Conservation (phyloP, 2,113 vertebrate genomes). For the Campylomormyrus tamandua region DNA sequence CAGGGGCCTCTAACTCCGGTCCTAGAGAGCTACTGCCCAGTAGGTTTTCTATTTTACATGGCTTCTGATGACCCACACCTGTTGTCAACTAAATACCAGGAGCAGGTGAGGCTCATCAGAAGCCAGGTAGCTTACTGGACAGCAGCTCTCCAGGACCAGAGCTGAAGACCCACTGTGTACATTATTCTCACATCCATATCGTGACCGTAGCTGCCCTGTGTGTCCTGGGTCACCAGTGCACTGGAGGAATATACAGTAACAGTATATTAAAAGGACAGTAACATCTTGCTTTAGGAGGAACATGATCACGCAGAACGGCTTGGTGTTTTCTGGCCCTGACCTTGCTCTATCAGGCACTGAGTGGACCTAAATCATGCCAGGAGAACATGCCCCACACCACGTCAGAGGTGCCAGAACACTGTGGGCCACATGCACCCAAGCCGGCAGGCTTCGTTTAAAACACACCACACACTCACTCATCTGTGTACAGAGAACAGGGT, state of each 20-base stretch:
- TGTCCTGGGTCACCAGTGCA: not conserved
- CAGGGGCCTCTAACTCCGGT: not conserved
- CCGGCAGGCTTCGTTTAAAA: not conserved
- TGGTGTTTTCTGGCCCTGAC: not conserved
- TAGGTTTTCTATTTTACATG: too few relatives aligned
- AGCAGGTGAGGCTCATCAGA: too few relatives aligned
- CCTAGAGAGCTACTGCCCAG: too few relatives aligned
- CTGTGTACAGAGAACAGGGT: not conserved
- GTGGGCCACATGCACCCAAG: not conserved
- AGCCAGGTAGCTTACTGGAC: too few relatives aligned
- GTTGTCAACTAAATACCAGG: too few relatives aligned
- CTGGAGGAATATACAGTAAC: not conserved
- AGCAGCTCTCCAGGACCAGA: too few relatives aligned
- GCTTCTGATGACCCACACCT: too few relatives aligned
- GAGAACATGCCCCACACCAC: not conserved
- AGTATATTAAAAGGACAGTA: not conserved
- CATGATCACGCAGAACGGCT: not conserved
- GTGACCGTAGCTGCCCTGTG: not conserved
- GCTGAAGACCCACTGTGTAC: not conserved
- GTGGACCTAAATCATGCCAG: not conserved
- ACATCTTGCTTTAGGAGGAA: not conserved
- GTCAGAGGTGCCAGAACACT: not conserved
- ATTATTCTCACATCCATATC: not conserved
- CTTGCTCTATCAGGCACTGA: not conserved
- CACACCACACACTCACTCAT: not conserved